Base-by-base conservation (phyloP, 2,797 vertebrate species). In the Lateolabrax maculatus region DNA sequence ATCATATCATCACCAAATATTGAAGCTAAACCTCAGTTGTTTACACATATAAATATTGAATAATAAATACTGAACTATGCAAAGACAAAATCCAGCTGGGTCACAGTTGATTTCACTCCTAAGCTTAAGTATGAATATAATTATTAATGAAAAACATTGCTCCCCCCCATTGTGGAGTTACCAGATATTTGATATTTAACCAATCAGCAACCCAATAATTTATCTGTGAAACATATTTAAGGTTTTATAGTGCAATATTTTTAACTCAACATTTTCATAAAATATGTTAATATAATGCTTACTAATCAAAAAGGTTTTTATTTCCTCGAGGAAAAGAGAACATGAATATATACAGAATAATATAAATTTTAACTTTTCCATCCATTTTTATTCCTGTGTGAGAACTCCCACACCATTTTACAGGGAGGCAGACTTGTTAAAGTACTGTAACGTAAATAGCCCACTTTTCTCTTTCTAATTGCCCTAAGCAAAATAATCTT, bases 401-500 rank as follows among this genome's bases (percentile, higher is more conserved):
- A 5, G 37, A 68, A 68, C 74, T 71, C 65, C 64, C 58, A 77
- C 69, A 56, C 53, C 55, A 21, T 78, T 48, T 52, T 41, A 56
- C 12, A 65, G 68, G n/a, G 43, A 57, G 68, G 63, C 39, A 66
- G 31, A 63, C 76, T 67, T 67, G 58, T 62, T 71, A 21, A 84
- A 87, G 79, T n/a, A n/a, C n/a, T n/a, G 55, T 25, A 57, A 16
- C 36, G 62, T 67, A 75, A 83, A 84, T 74, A 74, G 71, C 66
- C 44, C 36, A 12, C 25, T 71, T 80, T 78, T 58, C 25, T 39
- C 70, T 83, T 81, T 86, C 62, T 77, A 88, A 82, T 80, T 78
- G 62, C 81, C 69, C 25, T 29, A 2, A 77, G 84, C 53, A 72
- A 71, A 67, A 87, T 0, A 84, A 83, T 86, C 64, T 72, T 85